Evolutionary conservation across 2,888 invertebrate genomes (phyloP).

Genomic region (Caenorhabditis afra): DNA sequence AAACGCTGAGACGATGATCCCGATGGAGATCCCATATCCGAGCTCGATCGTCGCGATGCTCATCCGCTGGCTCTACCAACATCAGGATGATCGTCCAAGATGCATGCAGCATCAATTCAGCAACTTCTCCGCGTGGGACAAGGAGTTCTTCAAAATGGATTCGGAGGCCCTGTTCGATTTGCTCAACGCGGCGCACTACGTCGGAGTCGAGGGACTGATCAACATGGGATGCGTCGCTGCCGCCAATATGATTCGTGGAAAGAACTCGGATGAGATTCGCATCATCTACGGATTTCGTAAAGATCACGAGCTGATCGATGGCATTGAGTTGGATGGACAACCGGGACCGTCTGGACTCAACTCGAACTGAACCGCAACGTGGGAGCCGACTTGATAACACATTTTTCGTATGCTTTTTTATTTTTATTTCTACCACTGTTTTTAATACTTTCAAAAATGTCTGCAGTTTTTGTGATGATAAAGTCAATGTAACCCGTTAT

Average conservation of each 20-base stretch:
- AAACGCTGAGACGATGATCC: not conserved
- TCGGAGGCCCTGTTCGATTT: not conserved
- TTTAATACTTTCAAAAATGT: too few species aligned
- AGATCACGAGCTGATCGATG: constrained; percentile 19
- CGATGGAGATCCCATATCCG: constrained; percentile 14
- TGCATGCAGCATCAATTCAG: not conserved
- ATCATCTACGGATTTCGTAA: constrained; percentile 22
- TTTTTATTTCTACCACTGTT: too few species aligned
- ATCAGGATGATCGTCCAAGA: not conserved
- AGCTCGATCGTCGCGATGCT: not conserved
- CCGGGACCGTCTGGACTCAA: constrained; percentile 11
- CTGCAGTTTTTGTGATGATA: too few species aligned
- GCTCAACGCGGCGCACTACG: constrained; percentile 20
- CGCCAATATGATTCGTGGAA: constrained; percentile 32
- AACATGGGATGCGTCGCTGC: constrained; percentile 32
- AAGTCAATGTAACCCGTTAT: too few species aligned
- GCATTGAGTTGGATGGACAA: not conserved
- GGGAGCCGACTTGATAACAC: not conserved
- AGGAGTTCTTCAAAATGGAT: constrained; percentile 26
- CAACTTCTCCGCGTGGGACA: constrained; percentile 18
- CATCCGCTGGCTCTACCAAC: constrained; percentile 17
- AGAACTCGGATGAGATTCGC: constrained; percentile 23
- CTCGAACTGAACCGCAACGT: too few species aligned
- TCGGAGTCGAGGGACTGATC: constrained; percentile 30
- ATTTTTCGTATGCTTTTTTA: not conserved